A percentile compares a stretch with the other conserved stretches of the same genome.
These are phyloP conservation scores for Euzophera pinguis DNA, from an alignment of 2,888 invertebrate genomes.

Conservation along the genomic window DNA sequence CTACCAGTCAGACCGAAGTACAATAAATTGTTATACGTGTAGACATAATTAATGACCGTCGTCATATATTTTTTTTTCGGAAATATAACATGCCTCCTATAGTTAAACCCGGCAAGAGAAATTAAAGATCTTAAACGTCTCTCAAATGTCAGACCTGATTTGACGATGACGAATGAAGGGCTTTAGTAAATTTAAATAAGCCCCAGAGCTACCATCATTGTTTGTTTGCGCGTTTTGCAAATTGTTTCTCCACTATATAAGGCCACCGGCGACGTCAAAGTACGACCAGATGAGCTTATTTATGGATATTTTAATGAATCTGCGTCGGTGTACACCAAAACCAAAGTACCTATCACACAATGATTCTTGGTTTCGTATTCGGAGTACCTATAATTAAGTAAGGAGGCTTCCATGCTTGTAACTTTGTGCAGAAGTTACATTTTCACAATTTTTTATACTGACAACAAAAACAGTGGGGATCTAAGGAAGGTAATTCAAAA, in stretches of 20 bases:
- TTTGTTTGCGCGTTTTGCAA: slow-evolving; percentile 14
- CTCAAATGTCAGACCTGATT: slow-evolving; percentile 22
- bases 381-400: too few relatives aligned
- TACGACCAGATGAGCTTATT: neutral
- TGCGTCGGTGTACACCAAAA: too few relatives aligned
- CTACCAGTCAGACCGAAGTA: too few relatives aligned
- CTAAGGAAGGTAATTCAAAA: too few relatives aligned
- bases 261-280: slow-evolving; percentile 6
- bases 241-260: slow-evolving; percentile 4
- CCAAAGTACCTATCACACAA: too few relatives aligned
- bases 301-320: neutral
- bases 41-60: neutral
- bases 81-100: neutral
- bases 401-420: too few relatives aligned
- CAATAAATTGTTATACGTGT: too few relatives aligned
- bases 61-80: neutral
- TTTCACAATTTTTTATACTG: too few relatives aligned
- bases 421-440: too few relatives aligned
- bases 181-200: slow-evolving; percentile 25
- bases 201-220: slow-evolving; percentile 4
- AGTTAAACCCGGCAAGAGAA: slow-evolving; percentile 2
- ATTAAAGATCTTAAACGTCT: slow-evolving; percentile 20
- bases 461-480: too few relatives aligned
- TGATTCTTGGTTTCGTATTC: too few relatives aligned
- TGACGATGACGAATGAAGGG: slow-evolving; percentile 28